Evolutionary conservation across 2,888 invertebrate species (phyloP), one percentile per base, ranked within the genome.

Genomic region (Agriotes lineatus): DNA sequence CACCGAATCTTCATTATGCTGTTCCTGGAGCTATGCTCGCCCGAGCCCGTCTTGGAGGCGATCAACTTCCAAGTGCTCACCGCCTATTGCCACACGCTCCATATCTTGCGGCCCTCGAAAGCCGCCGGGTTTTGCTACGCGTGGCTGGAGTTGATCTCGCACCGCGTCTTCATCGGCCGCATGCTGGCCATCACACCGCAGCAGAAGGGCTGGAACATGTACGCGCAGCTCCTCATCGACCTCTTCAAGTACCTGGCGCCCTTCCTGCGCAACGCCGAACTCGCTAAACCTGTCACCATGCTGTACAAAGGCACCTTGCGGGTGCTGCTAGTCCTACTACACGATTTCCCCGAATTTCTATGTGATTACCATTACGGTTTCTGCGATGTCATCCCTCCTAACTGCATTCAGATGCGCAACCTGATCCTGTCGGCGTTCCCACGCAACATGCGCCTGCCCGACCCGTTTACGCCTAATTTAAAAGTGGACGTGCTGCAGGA

Each of bases 351-450:
- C 0, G 99, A 99, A 85, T 97, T 99, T 84, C 88, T 99, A 57
- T 99, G 99, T 85, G 99, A 99, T 83, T 99, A 98, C 84, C 98
- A 99, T 84, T 99, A 99, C 83, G 96, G 96, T 45, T 97, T 99
- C 86, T 99, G 99, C 84, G 99, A 99, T 84, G 97, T 96, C 70
- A 99, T 99, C 78, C 99, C 99, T 50, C 96, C 99, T 2, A 99
- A 99, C 84, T 99, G 99, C 85, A 97, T 99, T 75, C 99, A 96
- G 84, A 96, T 99, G 96, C 89, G 99, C 57, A 99, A 99, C 83
- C 88, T 99, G 64, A 97, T 99, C 61, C 86, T 99, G 71, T 97
- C 98, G 2, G 99, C 99, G 1, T 99, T 98, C 83, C 99, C 99
- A 7, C 89, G 98, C 54, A 97, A 96, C 82, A 99, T 99, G 99